phyloP scores from a whole-genome alignment of 2,113 vertebrate species.

The Nansenia antarctica region DNA sequence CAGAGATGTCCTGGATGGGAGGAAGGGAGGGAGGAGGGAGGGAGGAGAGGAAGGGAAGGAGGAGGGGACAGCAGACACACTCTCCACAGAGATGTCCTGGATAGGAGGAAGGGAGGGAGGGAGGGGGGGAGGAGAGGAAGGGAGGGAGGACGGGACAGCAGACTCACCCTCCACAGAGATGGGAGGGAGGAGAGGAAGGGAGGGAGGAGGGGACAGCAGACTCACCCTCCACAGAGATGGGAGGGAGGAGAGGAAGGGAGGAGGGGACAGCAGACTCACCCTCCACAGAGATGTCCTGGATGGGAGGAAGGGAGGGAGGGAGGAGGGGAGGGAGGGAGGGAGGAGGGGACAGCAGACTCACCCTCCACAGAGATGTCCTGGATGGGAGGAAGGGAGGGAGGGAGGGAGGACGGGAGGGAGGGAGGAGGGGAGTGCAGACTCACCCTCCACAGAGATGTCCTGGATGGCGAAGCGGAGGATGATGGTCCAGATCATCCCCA shows the following conservation, averaged over 20 bases:
- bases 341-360: slow-evolving; percentile 42
- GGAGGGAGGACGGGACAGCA: neutral
- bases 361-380: slow-evolving; percentile 98
- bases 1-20: slow-evolving; percentile 97
- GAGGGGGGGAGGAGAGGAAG: neutral
- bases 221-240: slow-evolving; percentile 95
- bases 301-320: too few relatives aligned
- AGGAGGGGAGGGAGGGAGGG: neutral
- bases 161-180: slow-evolving; percentile 92
- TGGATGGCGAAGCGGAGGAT: slow-evolving; percentile 96
- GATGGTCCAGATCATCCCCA: slow-evolving; percentile 99
- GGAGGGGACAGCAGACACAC: slow-evolving; percentile 56
- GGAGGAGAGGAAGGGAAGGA: neutral
- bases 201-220: neutral
- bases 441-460: slow-evolving; percentile 96
- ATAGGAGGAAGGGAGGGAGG: slow-evolving; percentile 92
- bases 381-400: too few relatives aligned
- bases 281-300: slow-evolving; percentile 96
- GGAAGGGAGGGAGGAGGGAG: slow-evolving; percentile 92
- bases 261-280: slow-evolving; percentile 99
- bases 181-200: slow-evolving; percentile 89
- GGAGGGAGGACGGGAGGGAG: neutral
- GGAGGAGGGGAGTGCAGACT: slow-evolving; percentile 7
- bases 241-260: slow-evolving; percentile 94
- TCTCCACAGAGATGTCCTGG: slow-evolving; percentile 97